Base-by-base conservation (phyloP, 2,797 vertebrate genomes). In the Tinamus major region DNA sequence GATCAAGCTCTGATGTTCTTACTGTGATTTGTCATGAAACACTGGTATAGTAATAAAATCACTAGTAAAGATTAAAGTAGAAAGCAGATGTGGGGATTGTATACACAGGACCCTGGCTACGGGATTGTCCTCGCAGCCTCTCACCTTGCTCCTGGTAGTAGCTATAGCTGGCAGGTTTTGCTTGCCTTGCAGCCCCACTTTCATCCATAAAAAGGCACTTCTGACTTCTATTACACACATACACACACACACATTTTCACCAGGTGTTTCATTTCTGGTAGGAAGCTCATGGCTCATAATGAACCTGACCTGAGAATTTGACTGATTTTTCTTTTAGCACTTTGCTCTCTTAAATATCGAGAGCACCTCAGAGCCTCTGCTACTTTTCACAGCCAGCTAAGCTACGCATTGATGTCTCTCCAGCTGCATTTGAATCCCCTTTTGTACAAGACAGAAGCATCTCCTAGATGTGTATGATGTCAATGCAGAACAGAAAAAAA, bases 311-410 rank as follows among this genome's bases (percentile, higher is more conserved):
- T 77, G 72, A 89, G 79, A 93, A 91, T 92, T 77, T 92, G 80
- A 95, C 94, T 91, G 84, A 76, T 58, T 91, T 93, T 95, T 92
- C 63, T 87, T 81, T 67, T 85, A 92, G 62, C 72, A 79, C 61
- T 92, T 92, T 91, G 75, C 72, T 85, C 82, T 94, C 92, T 87
- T 58, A 93, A 97, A 85, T 27, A 65, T 72, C 41, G 29, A 94
- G 70, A 74, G 51, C 44, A 49, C 31, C 27, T 55, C 59, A 64
- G 41, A 79, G 41, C 49, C 49, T 87, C 75, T 92, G 79, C 37
- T 88, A 75, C 62, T 56, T 71, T 90, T 91, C 86, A 84, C 76
- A 87, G 75, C 53, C 86, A 93, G 71, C 56, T 82, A 91, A 79
- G 75, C 46, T 33, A 79, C 82, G 61, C 77, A 68, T 29, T 64